Evolutionary conservation across 2,797 vertebrate species (phyloP), one percentile per base, ranked within the genome.

Genomic region (Halcyon badia): DNA sequence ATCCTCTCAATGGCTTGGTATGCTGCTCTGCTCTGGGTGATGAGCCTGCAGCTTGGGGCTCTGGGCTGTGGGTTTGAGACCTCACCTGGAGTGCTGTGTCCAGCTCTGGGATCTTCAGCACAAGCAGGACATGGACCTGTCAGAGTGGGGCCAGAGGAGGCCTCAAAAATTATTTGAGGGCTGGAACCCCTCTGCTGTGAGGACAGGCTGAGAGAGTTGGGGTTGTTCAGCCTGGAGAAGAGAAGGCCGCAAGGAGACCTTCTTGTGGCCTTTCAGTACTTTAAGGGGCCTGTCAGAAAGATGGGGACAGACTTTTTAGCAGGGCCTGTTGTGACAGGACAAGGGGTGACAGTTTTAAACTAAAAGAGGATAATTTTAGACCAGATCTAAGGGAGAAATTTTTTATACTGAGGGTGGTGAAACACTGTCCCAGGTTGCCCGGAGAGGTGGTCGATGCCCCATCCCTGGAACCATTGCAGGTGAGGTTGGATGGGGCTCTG

Each of bases 1-100:
- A 2, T 24, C 51, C 1, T 2, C 42, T 58, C 12, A 0, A 4
- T 11, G 62, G 22, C 48, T 39, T 10, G 16, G 20, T 16, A 10
- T 41, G 30, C 33, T 31, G 30, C 28, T 57, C 39, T 48, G 31
- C 71, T 21, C 25, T 17, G 64, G 39, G 46, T 8, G 14, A 5
- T 1, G 4, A 58, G 37, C 26, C 61, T 10, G 44, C 2, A 2
- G 3, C 21, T 8, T 42, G 71, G 62, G 62, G n/a, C 44, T 37
- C 46, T 1, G 19, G 44, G 28, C 46, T 19, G 83, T 24, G 58
- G 35, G 19, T 41, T 30, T 30, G 60, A 62, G 26, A 41, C 37
- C 26, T 18, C 25, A 14, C 25, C 60, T 62, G 37, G 26, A 62
- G 25, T 39, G 37, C 37, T 41, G 8, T 3, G 26, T 18, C 58